These are phyloP conservation scores for Theristicus caerulescens DNA, from an alignment of 2,113 vertebrate genomes.

Conservation along the genomic window DNA sequence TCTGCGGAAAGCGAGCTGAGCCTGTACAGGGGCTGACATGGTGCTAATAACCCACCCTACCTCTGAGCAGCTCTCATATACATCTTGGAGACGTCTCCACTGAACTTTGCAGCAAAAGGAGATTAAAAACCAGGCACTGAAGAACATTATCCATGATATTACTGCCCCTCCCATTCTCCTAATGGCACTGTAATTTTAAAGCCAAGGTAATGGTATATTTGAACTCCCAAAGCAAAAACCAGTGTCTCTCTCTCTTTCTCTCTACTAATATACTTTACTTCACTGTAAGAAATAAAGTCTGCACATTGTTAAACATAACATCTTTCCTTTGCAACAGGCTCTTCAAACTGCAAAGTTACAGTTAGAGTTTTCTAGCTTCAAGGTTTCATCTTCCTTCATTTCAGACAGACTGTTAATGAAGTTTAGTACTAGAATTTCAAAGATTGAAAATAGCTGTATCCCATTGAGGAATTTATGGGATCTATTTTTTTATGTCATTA, in stretches of 20 bases:
- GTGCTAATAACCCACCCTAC: not conserved
- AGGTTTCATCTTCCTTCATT: constrained; percentile 51
- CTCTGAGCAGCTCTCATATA: not conserved
- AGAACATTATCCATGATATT: not conserved
- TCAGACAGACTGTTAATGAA: constrained; percentile 63
- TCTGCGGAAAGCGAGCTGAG: not conserved
- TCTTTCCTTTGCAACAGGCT: not conserved
- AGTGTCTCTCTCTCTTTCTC: not conserved
- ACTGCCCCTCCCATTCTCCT: not conserved
- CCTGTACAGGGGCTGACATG: not conserved
- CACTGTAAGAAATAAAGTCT: not conserved
- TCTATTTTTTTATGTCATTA: constrained; percentile 53
- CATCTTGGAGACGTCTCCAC: not conserved
- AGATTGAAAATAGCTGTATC: constrained; percentile 54
- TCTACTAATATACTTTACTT: not conserved
- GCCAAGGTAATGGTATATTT: not conserved
- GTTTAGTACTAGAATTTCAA: constrained; percentile 62
- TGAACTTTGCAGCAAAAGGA: not conserved
- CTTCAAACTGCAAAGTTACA: constrained; percentile 50
- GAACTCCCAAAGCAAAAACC: not conserved
- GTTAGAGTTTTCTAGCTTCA: constrained; percentile 56
- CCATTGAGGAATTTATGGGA: constrained; percentile 36
- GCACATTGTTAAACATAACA: not conserved
- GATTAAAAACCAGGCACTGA: not conserved
- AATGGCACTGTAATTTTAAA: not conserved